Conservation (phyloP, 1,140 invertebrate genomes). For the Ceratina calcarata region DNA sequence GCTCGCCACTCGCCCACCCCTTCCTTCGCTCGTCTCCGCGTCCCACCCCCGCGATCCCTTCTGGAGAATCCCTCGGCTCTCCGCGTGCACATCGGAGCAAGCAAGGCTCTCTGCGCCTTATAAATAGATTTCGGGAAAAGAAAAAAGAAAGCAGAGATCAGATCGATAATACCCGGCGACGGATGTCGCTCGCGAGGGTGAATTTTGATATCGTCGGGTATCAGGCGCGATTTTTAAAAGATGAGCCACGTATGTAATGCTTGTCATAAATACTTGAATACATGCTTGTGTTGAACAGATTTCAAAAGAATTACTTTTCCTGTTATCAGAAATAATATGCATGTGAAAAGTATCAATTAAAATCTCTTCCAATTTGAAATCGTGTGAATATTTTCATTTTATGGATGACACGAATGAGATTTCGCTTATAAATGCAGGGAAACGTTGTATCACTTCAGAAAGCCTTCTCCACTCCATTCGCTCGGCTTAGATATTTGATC, state of each 20-base stretch:
- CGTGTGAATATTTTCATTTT: no score
- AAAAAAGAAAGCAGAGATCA: conserved; percentile 29
- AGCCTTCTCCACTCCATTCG: no score
- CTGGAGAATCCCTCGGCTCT: conserved; percentile 44
- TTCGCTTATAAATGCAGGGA: no score
- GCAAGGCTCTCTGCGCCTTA: conserved; percentile 55
- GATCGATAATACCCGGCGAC: conserved; percentile 41
- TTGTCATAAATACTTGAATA: background rate
- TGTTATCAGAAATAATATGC: no score
- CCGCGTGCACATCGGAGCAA: conserved; percentile 51
- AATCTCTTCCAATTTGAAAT: no score
- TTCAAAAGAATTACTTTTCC: no score
- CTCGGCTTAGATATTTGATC: background rate
- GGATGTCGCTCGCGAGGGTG: conserved; percentile 34
- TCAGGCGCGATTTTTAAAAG: background rate
- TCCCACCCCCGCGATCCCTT: conserved; percentile 10
- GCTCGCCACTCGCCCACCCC: conserved; percentile 42
- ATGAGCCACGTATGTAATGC: no score
- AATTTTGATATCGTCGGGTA: background rate
- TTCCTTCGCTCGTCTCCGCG: conserved; percentile 21
- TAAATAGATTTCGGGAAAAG: conserved; percentile 70
- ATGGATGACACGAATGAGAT: no score
- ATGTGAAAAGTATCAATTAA: no score
- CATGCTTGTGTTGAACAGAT: no score
- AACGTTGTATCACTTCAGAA: no score